Percentiles rank a stretch among this genome's conserved stretches.
phyloP scores from a whole-genome alignment of 2,113 vertebrate species.

The Illadopsis cleaveri region DNA sequence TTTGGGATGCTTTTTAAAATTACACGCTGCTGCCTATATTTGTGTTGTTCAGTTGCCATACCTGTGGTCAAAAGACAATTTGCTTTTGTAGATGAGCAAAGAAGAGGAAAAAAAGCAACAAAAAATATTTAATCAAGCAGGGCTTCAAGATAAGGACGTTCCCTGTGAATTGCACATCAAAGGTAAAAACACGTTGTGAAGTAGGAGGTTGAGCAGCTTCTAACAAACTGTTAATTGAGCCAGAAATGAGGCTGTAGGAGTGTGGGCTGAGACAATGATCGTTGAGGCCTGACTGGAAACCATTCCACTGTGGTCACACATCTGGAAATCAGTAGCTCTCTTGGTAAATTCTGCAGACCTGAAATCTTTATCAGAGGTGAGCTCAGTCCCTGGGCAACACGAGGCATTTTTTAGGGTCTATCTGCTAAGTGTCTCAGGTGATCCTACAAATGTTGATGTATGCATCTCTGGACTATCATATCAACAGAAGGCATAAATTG shows the following conservation, averaged over 20 bases:
- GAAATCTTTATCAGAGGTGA: not conserved
- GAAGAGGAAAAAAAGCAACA: not conserved
- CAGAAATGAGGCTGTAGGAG: not conserved
- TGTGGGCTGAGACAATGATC: not conserved
- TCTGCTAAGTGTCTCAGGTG: not conserved
- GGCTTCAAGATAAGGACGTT: not conserved
- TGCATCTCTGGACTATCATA: not conserved
- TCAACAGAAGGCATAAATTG: not conserved
- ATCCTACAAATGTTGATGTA: not conserved
- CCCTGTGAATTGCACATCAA: not conserved
- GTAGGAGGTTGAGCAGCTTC: not conserved
- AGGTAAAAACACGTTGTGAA: not conserved
- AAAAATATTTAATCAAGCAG: not conserved
- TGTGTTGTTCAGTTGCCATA: not conserved
- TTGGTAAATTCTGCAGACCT: not conserved
- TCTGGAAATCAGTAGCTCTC: not conserved
- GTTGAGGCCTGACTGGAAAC: not conserved
- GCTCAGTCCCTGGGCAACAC: not conserved
- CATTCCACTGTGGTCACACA: fast-evolving
- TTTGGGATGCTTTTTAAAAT: not conserved
- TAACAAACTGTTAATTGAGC: not conserved
- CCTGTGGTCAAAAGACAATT: not conserved
- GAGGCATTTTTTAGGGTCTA: not conserved
- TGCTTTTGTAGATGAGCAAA: not conserved
- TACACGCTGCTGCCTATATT: not conserved